Conservation (phyloP, 2,113 vertebrate species). For the Hippopotamus amphibius region DNA sequence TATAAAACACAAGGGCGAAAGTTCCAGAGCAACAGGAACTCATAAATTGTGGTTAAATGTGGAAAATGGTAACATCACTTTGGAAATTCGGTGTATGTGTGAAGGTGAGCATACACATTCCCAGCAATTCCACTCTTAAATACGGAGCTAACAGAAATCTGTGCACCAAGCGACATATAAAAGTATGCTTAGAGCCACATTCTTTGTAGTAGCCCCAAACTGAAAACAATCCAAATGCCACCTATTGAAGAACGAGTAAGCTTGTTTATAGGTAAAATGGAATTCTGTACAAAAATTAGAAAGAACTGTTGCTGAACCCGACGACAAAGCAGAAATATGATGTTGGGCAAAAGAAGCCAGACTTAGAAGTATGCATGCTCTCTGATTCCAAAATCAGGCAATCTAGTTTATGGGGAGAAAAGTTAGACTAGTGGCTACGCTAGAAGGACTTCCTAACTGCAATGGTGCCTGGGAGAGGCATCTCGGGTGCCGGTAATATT, state of each 20-base stretch:
- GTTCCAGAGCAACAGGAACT: not conserved
- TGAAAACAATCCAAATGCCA: not conserved
- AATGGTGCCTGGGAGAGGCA: not conserved
- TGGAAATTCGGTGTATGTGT: not conserved
- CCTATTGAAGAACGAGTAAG: not conserved
- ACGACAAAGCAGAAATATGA: not conserved
- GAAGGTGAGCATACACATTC: not conserved
- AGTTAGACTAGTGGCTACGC: not conserved
- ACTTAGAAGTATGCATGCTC: not conserved
- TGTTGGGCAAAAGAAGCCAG: not conserved
- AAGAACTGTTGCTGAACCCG: not conserved
- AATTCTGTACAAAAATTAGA: not conserved
- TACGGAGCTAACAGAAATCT: not conserved
- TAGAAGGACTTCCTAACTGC: not conserved
- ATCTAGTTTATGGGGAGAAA: not conserved
- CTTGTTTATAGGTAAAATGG: not conserved
- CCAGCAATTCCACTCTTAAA: not conserved
- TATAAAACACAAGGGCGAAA: not conserved
- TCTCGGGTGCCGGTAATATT: not conserved
- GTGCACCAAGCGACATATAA: not conserved
- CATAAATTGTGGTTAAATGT: not conserved
- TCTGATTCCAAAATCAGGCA: not conserved
- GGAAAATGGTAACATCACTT: not conserved
- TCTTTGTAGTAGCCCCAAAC: not conserved
- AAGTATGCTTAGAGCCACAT: not conserved